Conservation (phyloP, 1,140 invertebrate genomes). For the Amphibalanus amphitrite region DNA sequence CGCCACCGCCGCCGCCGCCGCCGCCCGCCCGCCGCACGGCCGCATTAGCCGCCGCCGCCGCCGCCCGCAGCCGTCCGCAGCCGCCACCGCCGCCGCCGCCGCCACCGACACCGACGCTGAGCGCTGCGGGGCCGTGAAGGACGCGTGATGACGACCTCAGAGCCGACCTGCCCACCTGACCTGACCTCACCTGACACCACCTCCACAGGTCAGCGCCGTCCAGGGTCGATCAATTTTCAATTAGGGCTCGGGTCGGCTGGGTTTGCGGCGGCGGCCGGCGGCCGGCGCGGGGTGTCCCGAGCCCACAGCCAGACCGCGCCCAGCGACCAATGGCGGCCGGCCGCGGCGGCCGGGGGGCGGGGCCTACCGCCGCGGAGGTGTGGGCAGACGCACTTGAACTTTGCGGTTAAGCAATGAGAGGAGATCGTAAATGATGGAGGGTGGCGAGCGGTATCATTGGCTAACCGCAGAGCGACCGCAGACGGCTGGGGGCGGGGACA, state of each 20-base stretch:
- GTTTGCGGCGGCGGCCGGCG: background rate
- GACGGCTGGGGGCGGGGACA: background rate
- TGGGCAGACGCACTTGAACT: background rate
- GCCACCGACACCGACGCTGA: too few species aligned
- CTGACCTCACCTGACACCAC: too few species aligned
- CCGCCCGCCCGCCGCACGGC: background rate
- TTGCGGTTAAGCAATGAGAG: constrained; percentile 1
- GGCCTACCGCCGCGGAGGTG: background rate
- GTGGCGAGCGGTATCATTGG: background rate
- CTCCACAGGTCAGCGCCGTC: background rate
- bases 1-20: too few species aligned
- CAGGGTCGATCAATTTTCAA: background rate
- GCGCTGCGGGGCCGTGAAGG: too few species aligned
- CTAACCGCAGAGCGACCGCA: constrained; percentile 1
- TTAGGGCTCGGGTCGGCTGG: background rate
- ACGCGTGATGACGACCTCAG: too few species aligned
- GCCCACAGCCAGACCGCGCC: background rate
- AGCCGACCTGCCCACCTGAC: too few species aligned
- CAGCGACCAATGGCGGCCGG: background rate
- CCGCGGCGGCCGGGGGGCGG: too few species aligned
- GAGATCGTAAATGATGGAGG: constrained; percentile 1
- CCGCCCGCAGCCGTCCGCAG: background rate
- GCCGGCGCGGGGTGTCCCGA: background rate
- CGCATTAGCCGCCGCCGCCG: background rate
- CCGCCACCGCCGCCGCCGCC: too few species aligned